Conservation (phyloP, 2,113 vertebrate species). For the Halichoeres trimaculatus region DNA sequence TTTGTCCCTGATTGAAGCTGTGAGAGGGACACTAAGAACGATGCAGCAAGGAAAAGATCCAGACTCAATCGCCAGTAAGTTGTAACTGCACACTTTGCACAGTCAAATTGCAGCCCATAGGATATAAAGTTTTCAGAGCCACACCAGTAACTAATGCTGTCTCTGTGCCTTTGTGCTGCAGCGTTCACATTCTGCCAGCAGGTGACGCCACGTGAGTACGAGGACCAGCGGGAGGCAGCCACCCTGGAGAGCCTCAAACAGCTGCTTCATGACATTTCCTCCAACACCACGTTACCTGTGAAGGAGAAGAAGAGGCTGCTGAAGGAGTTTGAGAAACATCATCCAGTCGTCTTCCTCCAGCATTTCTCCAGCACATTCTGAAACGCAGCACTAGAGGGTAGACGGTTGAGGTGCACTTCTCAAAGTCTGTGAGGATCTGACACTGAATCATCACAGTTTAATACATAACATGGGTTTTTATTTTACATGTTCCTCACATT, state of each 20-base stretch:
- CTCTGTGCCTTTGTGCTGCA: constrained; percentile 59
- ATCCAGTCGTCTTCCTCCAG: constrained; percentile 82
- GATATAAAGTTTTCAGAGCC: too few species aligned
- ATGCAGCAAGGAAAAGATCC: constrained; percentile 84
- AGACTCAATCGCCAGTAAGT: constrained; percentile 82
- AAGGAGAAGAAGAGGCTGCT: constrained; percentile 85
- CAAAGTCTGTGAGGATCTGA: too few species aligned
- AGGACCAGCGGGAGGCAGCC: constrained; percentile 81
- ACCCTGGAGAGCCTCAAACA: constrained; percentile 79
- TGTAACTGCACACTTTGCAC: neutral
- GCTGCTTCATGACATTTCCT: constrained; percentile 79
- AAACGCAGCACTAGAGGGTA: neutral
- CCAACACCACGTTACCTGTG: constrained; percentile 64
- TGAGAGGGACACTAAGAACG: constrained; percentile 81
- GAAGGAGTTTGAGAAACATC: constrained; percentile 87
- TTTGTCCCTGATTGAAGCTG: constrained; percentile 83
- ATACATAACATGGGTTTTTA: too few species aligned
- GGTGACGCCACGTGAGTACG: constrained; percentile 83
- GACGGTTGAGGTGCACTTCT: too few species aligned
- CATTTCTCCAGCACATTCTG: constrained; percentile 77
- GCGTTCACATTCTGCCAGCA: constrained; percentile 88
- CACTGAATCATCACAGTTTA: too few species aligned
- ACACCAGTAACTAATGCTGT: neutral
- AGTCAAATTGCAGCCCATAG: too few species aligned
- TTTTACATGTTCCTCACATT: too few species aligned